Base-by-base conservation (phyloP, 2,888 invertebrate species). In the Rhaphigaster nebulosa region DNA sequence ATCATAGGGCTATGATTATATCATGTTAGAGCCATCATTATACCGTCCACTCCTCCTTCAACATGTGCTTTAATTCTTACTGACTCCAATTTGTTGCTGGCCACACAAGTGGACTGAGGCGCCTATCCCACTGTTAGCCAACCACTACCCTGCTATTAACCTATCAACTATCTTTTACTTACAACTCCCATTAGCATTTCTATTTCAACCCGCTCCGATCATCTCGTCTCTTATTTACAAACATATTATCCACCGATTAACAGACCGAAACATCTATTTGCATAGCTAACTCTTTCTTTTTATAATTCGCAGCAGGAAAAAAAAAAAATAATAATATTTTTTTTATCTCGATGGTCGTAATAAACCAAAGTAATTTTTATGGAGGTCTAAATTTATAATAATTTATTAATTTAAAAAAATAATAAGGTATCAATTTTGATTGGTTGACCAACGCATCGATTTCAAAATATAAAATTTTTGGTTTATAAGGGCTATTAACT, bases 41-140 rank as follows among this genome's bases (percentile, higher is more conserved):
- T 87, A 91, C 45, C 80, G 88, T 91, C 91, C 90, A 65, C 91
- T 88, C 88, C 90, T 89, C 89, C 91, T 60, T 87, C 91, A 91
- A 91, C 91, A 91, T 91, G 91, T 91, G 91, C 90, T 91, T 91
- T 91, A 91, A 91, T 91, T 91, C 91, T 92, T 92, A 91, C 91
- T 89, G 91, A 92, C 91, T 91, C 91, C 92, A 92, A 92, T 92
- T 92, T 92, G 92, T 92, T 89, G 54, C 90, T 90, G 92, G 87
- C 91, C 92, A 91, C 92, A 91, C 92, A 92, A 91, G 92, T 91
- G 87, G 92, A 88, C 23, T 70, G 50, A 92, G 92, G 92, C 92
- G 92, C 92, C 92, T 90, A 92, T 91, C 91, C 91, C 91, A 89
- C 90, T 92, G 92, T 92, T 92, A 90, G 91, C 89, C 91, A 90